phyloP scores from a whole-genome alignment of 2,113 vertebrate genomes.

The Andinoacara biseriatus region DNA sequence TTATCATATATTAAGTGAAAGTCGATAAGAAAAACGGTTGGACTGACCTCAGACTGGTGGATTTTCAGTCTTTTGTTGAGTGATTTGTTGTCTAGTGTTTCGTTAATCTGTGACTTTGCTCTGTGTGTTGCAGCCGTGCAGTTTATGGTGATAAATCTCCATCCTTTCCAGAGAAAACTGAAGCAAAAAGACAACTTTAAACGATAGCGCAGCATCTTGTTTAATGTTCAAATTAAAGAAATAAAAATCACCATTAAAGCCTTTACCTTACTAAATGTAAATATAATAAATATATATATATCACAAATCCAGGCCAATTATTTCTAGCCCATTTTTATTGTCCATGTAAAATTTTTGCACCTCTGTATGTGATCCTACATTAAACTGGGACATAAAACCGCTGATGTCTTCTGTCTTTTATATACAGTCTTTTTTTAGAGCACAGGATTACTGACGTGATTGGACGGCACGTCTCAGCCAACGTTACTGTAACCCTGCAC shows the following conservation, averaged over 20 bases:
- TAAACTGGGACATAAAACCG: too few species aligned
- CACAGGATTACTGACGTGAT: background rate
- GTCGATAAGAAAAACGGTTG: fast-evolving
- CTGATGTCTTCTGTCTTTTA: background rate
- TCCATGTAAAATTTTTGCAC: background rate
- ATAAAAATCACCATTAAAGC: too few species aligned
- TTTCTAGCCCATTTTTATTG: too few species aligned
- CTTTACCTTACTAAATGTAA: background rate
- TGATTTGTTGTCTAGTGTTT: background rate
- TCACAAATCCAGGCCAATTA: background rate
- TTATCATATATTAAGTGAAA: background rate
- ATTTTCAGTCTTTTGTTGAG: background rate
- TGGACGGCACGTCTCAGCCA: fast-evolving
- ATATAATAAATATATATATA: fast-evolving
- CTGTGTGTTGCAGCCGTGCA: fast-evolving
- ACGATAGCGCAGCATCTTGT: background rate
- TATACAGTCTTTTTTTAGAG: background rate
- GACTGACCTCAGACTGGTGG: background rate
- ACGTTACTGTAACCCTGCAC: too few species aligned
- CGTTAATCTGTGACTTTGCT: background rate
- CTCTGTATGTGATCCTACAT: background rate
- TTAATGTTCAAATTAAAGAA: too few species aligned
- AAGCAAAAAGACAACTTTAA: background rate
- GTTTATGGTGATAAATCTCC: fast-evolving
- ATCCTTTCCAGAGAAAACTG: background rate